phyloP scores from a whole-genome alignment of 2,113 vertebrate genomes.

The Trichomycterus rosablanca region DNA sequence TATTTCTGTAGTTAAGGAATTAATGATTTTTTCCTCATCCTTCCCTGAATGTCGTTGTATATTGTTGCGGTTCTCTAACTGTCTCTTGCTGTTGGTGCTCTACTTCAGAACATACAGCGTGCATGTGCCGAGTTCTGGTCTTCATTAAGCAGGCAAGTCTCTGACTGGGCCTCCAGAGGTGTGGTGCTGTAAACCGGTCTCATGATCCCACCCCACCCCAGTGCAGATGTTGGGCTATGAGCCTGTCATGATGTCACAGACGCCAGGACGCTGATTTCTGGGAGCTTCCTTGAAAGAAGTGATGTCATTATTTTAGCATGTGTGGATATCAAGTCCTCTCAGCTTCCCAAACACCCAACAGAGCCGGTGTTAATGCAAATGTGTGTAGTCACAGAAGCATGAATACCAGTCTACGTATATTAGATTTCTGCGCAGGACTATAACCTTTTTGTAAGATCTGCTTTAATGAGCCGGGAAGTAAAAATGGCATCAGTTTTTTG shows the following conservation, averaged over 20 bases:
- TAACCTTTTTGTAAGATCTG: constrained; percentile 3
- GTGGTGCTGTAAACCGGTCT: constrained; percentile 44
- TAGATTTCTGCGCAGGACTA: too few relatives aligned
- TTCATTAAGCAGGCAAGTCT: constrained; percentile 68
- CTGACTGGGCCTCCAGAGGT: constrained; percentile 54
- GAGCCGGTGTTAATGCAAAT: too few relatives aligned
- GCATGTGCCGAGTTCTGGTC: constrained; percentile 60
- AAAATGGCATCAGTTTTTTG: too few relatives aligned
- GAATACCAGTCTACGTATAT: too few relatives aligned
- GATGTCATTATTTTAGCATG: constrained; percentile 42
- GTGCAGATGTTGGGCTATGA: constrained; percentile 66
- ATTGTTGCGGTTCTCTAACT: too few relatives aligned
- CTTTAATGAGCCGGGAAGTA: too few relatives aligned
- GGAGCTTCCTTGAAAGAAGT: constrained; percentile 51
- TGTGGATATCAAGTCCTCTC: constrained; percentile 42
- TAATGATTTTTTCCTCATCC: too few relatives aligned
- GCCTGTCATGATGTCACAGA: constrained; percentile 63
- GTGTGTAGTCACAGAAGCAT: too few relatives aligned
- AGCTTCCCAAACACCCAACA: background rate
- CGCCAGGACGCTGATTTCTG: constrained; percentile 47
- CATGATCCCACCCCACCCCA: constrained; percentile 67
- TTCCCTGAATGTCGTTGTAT: too few relatives aligned
- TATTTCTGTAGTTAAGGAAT: too few relatives aligned
- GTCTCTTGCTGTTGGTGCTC: constrained; percentile 27
- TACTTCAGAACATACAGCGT: constrained; percentile 39